Evolutionary conservation across 2,113 vertebrate genomes (phyloP), one percentile per base, ranked within the genome.

Genomic region (Sigmodon hispidus): DNA sequence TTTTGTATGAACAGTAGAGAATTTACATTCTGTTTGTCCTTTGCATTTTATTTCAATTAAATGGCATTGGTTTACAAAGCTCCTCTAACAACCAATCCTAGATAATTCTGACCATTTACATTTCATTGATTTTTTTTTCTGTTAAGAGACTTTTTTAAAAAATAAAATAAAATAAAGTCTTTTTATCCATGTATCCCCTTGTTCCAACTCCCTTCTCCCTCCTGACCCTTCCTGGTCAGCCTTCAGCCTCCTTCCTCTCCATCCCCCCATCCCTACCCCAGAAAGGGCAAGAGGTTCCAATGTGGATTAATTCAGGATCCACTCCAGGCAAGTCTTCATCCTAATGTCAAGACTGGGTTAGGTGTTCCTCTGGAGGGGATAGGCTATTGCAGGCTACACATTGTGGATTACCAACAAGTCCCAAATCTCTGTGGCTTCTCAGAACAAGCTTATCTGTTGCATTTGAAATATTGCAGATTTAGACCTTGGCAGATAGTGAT

Each of bases 1-100:
- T 9, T 80, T 5, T 84, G 89, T 45, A 6, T 87, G 40, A 12
- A 36, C 81, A 81, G 9, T 77, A 77, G 75, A 92, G 79, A 52
- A 93, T 76, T 73, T 87, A 13, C 89, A 88, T 93, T 67, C 22
- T 31, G 40, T 45, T 48, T 59, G 3, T 9, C 11, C 6, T 29
- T 84, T 79, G 40, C 11, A 69, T 50, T 59, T 95, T 11, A 57
- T 73, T 92, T 94, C 43, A 94, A 6, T 48, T n/a, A 11, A 93
- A 40, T 7, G 36, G 2, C 16, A 75, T 40, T 43, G 24, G 1
- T 92, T 92, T 92, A 91, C 70, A 89, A 76, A 52, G 17, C 70
- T 4, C 22, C 1, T 19, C 43, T 9, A 72, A 96, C 77, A 36
- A 50, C 4, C 2, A 45, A 5, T 89, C 11, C 73, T 17, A 89